Base-by-base conservation (phyloP, 92 coral and sea anemone genomes). In the Chrysogorgia sp. region DNA sequence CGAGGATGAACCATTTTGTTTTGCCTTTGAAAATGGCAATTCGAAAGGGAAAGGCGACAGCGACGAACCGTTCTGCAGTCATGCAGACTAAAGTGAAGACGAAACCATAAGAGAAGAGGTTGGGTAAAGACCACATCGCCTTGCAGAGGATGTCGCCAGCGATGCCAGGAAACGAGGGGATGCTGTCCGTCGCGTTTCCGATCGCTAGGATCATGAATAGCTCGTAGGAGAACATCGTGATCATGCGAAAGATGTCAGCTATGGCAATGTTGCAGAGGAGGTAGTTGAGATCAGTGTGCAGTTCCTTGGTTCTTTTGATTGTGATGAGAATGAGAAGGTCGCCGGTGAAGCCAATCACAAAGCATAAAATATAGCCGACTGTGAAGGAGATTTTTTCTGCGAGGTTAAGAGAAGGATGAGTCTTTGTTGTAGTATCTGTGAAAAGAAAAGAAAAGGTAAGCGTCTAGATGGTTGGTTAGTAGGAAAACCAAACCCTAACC, bases 51-150 rank as follows among this genome's bases (percentile, higher is more conserved):
- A 72, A 72, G 2, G 32, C 50, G 13, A 72, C 52, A 2, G 79
- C 79, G 0, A 72, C 79, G 21, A 72, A 72, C 0, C 79, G 64
- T 26, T 72, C 79, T 7, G n/a, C n/a, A 29, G 79, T 72, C 63
- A 72, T 53, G 4, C 5, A n/a, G 23, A 72, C 40, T 24, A 72
- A 40, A 1, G 79, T 56, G 50, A 53, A 72, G 12, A 55, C 65
- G n/a, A 52, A 56, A 10, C 40, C 52, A 33, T 29, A 31, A 2
- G 28, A 21, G 22, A 72, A 72, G 24, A 35, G 24, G 2, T 28
- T 23, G 0, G 79, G 79, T 9, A 72, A 41, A 52, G 50, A 17
- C 62, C 53, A 72, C 65, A 72, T 72, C 13, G 65, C 17, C 34
- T 72, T 72, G 50, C 79, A 72, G 14, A 72, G 58, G 10, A 72